phyloP scores from a whole-genome alignment of 2,888 invertebrate species.

The Spialia ferax region DNA sequence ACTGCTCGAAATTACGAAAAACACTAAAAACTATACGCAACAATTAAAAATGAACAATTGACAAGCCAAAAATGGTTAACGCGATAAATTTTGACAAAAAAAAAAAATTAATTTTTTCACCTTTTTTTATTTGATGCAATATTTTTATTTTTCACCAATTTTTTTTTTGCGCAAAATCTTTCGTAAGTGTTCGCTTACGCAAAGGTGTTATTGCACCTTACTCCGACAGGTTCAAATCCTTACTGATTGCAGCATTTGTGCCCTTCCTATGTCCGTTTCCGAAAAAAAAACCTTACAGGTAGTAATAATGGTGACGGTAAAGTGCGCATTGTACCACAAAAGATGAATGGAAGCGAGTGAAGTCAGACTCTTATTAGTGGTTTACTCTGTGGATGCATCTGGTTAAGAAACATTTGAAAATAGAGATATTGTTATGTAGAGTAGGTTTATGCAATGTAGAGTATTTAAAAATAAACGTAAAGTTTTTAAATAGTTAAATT shows the following conservation, averaged over 20 bases:
- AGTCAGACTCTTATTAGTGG: no score
- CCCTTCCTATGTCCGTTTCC: constrained; percentile 77
- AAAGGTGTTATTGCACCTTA: constrained; percentile 71
- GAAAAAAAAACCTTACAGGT: constrained; percentile 75
- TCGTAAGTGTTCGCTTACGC: not conserved
- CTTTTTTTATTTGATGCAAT: no score
- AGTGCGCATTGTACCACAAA: not conserved
- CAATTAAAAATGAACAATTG: no score
- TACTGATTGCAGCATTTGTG: constrained; percentile 71
- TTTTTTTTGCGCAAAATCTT: not conserved
- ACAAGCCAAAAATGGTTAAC: no score
- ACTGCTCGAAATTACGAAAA: not conserved
- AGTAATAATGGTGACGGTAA: constrained; percentile 52
- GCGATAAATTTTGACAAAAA: no score
- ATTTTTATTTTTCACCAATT: not conserved
- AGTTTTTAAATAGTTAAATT: no score
- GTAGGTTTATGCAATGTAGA: no score
- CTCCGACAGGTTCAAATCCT: constrained; percentile 72
- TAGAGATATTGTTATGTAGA: no score
- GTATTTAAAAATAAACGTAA: no score
- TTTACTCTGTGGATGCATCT: no score
- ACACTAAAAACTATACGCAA: no score
- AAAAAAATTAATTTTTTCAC: not conserved
- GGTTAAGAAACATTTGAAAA: no score
- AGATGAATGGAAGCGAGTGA: constrained; percentile 1